Percentiles rank a stretch among this genome's conserved stretches.
Conservation (phyloP, 2,797 vertebrate species). For the Nyctalus aviator region DNA sequence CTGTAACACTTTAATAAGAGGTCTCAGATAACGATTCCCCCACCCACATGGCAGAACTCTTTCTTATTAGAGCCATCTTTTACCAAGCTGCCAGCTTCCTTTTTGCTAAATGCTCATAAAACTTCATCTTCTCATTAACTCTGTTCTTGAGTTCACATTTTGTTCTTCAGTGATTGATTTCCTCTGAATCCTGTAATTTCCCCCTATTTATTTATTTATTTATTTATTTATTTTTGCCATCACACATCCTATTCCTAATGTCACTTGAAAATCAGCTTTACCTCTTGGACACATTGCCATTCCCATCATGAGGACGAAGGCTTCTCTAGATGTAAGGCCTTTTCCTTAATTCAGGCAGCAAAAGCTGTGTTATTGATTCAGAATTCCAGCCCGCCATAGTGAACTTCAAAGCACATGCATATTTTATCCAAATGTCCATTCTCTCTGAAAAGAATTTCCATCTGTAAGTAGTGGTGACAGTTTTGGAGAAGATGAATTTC, state of each 20-base stretch:
- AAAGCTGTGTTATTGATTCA: neutral
- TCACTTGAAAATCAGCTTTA: neutral
- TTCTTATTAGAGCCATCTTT: neutral
- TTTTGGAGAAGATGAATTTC: neutral
- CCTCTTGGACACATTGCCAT: neutral
- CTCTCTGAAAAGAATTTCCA: neutral
- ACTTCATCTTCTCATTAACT: neutral
- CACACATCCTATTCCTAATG: neutral
- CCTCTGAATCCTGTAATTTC: neutral
- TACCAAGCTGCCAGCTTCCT: slow-evolving; percentile 3
- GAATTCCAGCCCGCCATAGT: neutral
- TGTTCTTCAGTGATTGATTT: neutral
- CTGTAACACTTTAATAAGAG: slow-evolving; percentile 58
- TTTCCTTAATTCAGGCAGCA: slow-evolving; percentile 42
- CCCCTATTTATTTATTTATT: neutral
- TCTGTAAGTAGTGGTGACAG: neutral
- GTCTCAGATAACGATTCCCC: neutral
- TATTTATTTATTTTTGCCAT: neutral
- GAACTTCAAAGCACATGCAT: neutral
- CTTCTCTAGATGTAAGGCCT: neutral
- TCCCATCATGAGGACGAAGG: neutral
- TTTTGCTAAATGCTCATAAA: slow-evolving; percentile 43
- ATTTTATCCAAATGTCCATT: neutral
- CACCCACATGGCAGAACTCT: neutral
- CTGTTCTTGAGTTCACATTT: slow-evolving; percentile 11